Conservation (phyloP, 2,113 vertebrate genomes). For the Xenopus laevis region DNA sequence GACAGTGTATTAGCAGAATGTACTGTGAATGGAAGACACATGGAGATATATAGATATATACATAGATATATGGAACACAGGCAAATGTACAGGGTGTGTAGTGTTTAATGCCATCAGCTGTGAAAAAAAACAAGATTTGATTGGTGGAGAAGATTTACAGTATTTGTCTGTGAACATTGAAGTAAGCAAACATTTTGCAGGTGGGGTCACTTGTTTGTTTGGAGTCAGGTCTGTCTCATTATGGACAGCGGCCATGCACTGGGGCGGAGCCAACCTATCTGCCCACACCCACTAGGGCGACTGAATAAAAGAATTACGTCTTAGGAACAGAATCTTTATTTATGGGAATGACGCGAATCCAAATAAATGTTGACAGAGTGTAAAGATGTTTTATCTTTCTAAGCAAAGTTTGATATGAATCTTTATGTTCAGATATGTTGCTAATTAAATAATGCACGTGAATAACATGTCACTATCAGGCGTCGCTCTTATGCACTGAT, state of each 20-base stretch:
- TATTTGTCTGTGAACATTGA: not conserved
- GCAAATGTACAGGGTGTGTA: not conserved
- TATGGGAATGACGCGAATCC: not conserved
- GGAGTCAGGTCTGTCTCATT: not conserved
- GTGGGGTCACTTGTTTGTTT: not conserved
- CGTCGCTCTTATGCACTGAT: not conserved
- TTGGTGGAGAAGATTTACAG: not conserved
- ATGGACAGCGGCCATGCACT: not conserved
- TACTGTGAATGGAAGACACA: not conserved
- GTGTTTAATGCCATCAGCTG: not conserved
- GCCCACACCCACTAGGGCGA: not conserved
- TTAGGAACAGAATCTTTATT: not conserved
- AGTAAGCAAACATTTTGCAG: slow-evolving; percentile 11
- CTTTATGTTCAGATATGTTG: not conserved
- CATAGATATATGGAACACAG: not conserved
- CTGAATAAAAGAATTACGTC: not conserved
- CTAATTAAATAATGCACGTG: not conserved
- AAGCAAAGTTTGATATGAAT: not conserved
- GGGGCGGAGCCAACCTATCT: too few relatives aligned
- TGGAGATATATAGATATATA: not conserved
- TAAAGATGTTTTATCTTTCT: not conserved
- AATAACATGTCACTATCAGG: not conserved
- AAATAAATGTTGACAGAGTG: not conserved
- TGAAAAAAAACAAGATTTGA: not conserved
- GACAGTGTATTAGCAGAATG: not conserved